These are phyloP conservation scores for Indicator maculatus DNA, from an alignment of 2,113 vertebrate species.

Conservation along the genomic window DNA sequence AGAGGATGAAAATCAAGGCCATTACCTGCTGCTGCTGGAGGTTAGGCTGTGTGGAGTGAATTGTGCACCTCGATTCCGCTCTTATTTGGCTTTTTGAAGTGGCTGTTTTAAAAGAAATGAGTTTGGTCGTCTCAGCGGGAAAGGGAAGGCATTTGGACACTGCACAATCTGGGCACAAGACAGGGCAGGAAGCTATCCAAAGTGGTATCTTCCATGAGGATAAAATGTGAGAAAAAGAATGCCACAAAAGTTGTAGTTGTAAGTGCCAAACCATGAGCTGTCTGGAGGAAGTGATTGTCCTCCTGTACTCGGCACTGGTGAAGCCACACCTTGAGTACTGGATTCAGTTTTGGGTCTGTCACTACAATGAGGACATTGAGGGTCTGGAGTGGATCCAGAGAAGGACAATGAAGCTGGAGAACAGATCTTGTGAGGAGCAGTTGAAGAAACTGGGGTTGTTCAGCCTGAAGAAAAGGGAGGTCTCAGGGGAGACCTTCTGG, in stretches of 20 bases:
- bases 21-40: background rate
- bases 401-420: too few species aligned
- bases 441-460: too few species aligned
- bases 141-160: background rate
- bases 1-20: background rate
- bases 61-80: background rate
- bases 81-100: background rate
- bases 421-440: too few species aligned
- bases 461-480: too few species aligned
- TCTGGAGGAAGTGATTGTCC: rapidly evolving
- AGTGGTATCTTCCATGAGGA: background rate
- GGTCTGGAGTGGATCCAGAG: too few species aligned
- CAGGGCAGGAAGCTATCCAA: background rate
- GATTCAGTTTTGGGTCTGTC: too few species aligned
- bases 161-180: background rate
- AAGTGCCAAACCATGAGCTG: too few species aligned
- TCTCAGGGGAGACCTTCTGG: too few species aligned
- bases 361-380: too few species aligned
- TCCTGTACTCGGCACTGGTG: background rate
- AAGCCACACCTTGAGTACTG: background rate
- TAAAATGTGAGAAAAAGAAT: background rate
- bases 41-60: background rate
- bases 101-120: background rate
- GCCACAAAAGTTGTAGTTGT: background rate
- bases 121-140: background rate